Conservation (phyloP, 2,797 vertebrate species). For the Premnoplex brunnescens region DNA sequence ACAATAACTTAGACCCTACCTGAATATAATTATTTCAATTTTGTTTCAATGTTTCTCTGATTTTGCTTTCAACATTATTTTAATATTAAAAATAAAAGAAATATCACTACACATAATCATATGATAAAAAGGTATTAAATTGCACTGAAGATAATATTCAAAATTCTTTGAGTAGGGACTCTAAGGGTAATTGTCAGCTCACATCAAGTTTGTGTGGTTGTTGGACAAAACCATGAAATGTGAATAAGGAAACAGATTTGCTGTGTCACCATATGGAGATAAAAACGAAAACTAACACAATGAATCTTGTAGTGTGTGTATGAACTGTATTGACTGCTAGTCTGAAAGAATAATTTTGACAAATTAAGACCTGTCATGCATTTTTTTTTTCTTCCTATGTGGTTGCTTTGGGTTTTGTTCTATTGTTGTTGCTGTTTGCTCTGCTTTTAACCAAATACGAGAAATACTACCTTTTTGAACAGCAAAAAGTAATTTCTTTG, state of each 20-base stretch:
- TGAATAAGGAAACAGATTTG: not conserved
- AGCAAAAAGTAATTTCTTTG: not conserved
- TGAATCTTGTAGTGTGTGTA: not conserved
- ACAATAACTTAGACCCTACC: not conserved
- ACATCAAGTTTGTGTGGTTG: not conserved
- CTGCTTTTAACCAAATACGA: not conserved
- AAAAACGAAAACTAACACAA: not conserved
- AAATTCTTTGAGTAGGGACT: not conserved
- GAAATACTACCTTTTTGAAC: not conserved
- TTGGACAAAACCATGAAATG: not conserved
- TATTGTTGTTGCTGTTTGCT: not conserved
- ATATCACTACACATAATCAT: not conserved
- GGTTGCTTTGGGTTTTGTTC: not conserved
- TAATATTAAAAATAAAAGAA: not conserved
- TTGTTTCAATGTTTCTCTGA: not conserved
- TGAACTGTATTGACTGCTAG: not conserved
- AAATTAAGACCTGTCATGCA: not conserved
- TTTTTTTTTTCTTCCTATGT: not conserved
- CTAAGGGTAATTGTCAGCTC: conserved; percentile 4
- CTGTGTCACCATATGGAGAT: not conserved
- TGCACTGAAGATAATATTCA: not conserved
- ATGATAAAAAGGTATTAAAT: not conserved
- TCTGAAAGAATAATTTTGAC: not conserved
- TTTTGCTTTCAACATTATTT: not conserved
- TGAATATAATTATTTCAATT: not conserved